Conservation (phyloP, 2,888 invertebrate genomes). For the Tanytarsus gracilentus region DNA sequence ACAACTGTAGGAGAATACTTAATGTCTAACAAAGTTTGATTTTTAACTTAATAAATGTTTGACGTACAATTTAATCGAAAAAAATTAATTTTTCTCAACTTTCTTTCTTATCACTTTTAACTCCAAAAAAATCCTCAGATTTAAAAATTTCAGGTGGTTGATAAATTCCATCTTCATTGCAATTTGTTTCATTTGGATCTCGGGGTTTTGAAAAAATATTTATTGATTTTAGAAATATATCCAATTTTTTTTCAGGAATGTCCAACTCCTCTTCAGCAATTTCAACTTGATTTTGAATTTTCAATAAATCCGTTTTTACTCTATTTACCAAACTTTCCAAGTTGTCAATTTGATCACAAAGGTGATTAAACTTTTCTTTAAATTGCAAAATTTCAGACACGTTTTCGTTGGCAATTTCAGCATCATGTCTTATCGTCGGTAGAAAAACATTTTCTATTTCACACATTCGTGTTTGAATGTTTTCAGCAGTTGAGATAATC, state of each 20-base stretch:
- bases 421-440: slow-evolving; percentile 10
- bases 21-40: too few relatives aligned
- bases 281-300: slow-evolving; percentile 3
- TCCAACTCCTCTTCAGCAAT: slow-evolving; percentile 16
- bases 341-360: slow-evolving; percentile 17
- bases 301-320: not conserved
- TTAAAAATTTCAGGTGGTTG: slow-evolving; percentile 8
- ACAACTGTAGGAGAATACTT: too few relatives aligned
- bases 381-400: not conserved
- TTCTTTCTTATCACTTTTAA: not conserved
- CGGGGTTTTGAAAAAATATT: slow-evolving; percentile 14
- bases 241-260: slow-evolving; percentile 24
- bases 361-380: not conserved
- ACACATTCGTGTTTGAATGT: not conserved
- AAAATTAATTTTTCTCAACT: not conserved
- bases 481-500: slow-evolving; percentile 10
- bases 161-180: not conserved
- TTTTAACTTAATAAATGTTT: slow-evolving; percentile 29
- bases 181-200: slow-evolving; percentile 13
- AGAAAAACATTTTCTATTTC: slow-evolving; percentile 24
- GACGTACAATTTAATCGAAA: slow-evolving; percentile 8
- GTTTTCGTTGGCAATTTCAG: not conserved
- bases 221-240: slow-evolving; percentile 6
- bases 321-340: slow-evolving; percentile 1
- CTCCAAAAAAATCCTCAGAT: not conserved